Percentiles rank a stretch among this genome's conserved stretches.
Conservation (phyloP, 2,113 vertebrate species). For the Archilochus colubris region DNA sequence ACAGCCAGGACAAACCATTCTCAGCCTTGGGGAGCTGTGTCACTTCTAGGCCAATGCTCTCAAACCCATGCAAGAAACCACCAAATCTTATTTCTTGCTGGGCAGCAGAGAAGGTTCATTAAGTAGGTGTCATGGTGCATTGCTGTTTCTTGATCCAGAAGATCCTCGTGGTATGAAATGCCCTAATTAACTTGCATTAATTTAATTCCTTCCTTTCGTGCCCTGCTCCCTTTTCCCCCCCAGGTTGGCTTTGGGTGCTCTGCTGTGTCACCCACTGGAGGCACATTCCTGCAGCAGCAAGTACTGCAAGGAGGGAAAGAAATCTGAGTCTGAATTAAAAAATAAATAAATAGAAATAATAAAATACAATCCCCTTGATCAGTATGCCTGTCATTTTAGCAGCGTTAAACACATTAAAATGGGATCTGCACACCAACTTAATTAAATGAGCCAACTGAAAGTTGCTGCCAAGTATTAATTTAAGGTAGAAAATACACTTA, state of each 20-base stretch:
- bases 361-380: conserved; percentile 38
- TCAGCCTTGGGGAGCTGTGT: not conserved
- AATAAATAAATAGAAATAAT: not conserved
- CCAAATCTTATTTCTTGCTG: not conserved
- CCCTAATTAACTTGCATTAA: not conserved
- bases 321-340: not conserved
- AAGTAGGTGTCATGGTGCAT: not conserved
- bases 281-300: not conserved
- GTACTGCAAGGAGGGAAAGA: not conserved
- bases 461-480: conserved; percentile 61
- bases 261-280: not conserved
- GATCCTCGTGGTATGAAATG: not conserved
- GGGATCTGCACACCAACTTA: conserved; percentile 48
- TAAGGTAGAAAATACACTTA: conserved; percentile 65
- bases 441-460: conserved; percentile 62
- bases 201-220: not conserved
- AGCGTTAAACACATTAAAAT: conserved; percentile 8
- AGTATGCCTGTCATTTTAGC: conserved; percentile 39
- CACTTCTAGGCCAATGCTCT: not conserved
- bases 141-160: not conserved
- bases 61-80: not conserved
- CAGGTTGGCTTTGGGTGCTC: not conserved
- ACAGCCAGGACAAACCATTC: too few relatives aligned
- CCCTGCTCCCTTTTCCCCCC: not conserved
- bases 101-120: not conserved